Evolutionary conservation across 2,113 vertebrate species (phyloP), one percentile per base, ranked within the genome.

Genomic region (Speoplatyrhinus poulsoni): DNA sequence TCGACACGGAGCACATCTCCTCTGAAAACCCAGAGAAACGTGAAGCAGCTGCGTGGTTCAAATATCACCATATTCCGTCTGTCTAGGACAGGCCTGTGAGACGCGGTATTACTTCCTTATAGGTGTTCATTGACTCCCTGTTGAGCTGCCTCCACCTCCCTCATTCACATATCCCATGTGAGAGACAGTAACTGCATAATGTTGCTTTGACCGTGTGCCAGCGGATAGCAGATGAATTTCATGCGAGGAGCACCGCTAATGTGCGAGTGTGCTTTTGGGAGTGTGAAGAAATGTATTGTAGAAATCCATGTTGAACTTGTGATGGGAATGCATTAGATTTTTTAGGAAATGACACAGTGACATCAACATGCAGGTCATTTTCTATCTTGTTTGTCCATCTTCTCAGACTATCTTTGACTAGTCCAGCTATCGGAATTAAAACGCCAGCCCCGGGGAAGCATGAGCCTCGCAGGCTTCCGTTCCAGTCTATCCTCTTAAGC

Each of bases 71-170:
- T 15, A 12, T 52, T 52, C 33, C 46, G 36, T 46, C 46, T 63
- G 1, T 19, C 17, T 15, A 52, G 49, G 49, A 52, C 49, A 52
- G 49, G 49, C 3, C 49, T 52, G 48, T 49, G 13, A 52, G 49
- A 53, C 52, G 4, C 50, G 61, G 56, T 80, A 75, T 73, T 77
- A 79, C 67, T 62, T 73, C 52, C 65, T 78, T 74, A 47, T 62
- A 41, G 47, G 77, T 76, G 81, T 81, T 84, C 77, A 79, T 74
- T 55, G 78, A 71, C 69, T 65, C 79, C 75, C 81, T 56, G 69
- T 67, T 81, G 75, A 33, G 73, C 73, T 62, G 78, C 80, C 76
- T 73, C 70, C 69, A 73, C 59, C 9, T 41, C 62, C 69, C 66
- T 6, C 47, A 66, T 66, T 76, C 71, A 57, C 8, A 36, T 55